Evolutionary conservation across 2,888 invertebrate genomes (phyloP), one percentile per base, ranked within the genome.

Genomic region (Chloroclystis v-ata): DNA sequence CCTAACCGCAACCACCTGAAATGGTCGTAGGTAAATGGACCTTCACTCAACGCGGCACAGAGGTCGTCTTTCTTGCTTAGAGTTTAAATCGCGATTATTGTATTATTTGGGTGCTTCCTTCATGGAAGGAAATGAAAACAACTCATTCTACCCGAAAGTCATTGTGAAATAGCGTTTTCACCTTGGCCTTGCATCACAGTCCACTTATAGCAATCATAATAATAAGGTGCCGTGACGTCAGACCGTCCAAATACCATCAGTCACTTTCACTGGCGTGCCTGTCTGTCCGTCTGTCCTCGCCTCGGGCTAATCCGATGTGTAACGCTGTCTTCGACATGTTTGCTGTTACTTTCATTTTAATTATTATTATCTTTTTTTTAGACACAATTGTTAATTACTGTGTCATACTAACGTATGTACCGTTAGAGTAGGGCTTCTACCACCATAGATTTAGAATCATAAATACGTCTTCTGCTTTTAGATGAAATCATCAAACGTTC

Each of bases 231-330:
- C 44, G 52, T 82, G 82, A 79, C 81, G 82, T 82, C 82, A 79
- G 64, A 71, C 78, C 72, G 77, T 75, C 80, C 74, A 78, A 84
- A 84, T 41, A 49, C 35, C 44, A 72, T 69, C 73, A 60, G 69
- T 79, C 79, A 85, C 85, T 85, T 85, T 85, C 85, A 85, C 85
- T 81, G 57, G 68, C 72, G 63, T 69, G 74, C 69, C 71, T 70
- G n/a, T n/a, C n/a, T n/a, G 68, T 63, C 68, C 60, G 68, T 62
- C 61, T 58, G 60, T 61, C 57, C 51, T 47, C 32, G 49, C 57
- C 51, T 47, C 32, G 49, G 43, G 61, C 58, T 59, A 63, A 65
- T 64, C 50, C 1, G n/a, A 54, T 59, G 56, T 59, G 56, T 61
- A 58, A 56, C 60, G 53, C 49, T 48, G 46, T 50, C 51, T 55